Conservation (phyloP, 2,797 vertebrate genomes). For the Characodon lateralis region DNA sequence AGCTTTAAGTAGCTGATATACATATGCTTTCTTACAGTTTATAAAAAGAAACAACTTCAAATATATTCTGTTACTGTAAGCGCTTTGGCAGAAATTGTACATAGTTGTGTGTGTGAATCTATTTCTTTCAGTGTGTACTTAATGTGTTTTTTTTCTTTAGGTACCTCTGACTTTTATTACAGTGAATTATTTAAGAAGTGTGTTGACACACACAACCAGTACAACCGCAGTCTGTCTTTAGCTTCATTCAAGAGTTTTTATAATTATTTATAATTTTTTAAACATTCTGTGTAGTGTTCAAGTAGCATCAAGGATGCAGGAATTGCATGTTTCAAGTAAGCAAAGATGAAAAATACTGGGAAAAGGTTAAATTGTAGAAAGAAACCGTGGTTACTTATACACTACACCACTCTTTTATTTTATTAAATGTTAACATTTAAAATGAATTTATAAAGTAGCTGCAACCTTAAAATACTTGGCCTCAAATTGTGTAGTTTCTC, state of each 20-base stretch:
- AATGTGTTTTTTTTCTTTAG: conserved; percentile 46
- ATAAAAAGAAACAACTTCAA: conserved; percentile 43
- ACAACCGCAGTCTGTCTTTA: conserved; percentile 9
- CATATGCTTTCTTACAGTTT: conserved; percentile 47
- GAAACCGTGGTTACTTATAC: background rate
- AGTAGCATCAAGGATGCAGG: conserved; percentile 5
- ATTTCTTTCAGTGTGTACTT: conserved; percentile 30
- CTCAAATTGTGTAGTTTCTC: background rate
- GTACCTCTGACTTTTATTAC: conserved; percentile 50
- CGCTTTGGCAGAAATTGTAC: conserved; percentile 24
- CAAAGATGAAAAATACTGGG: background rate
- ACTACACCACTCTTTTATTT: background rate
- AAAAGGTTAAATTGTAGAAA: background rate
- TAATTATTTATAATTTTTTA: conserved; percentile 12
- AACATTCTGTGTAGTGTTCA: conserved; percentile 24
- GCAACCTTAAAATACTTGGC: background rate
- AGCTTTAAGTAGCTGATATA: conserved; percentile 39
- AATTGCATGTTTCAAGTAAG: background rate
- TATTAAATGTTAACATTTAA: background rate
- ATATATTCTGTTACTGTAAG: conserved; percentile 42
- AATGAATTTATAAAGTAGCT: background rate
- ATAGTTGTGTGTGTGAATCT: conserved; percentile 6
- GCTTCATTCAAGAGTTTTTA: conserved; percentile 6
- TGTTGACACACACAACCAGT: conserved; percentile 6
- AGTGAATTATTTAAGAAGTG: conserved; percentile 41